Base-by-base conservation (phyloP, 2,888 invertebrate species). In the Cheilosia grossa region DNA sequence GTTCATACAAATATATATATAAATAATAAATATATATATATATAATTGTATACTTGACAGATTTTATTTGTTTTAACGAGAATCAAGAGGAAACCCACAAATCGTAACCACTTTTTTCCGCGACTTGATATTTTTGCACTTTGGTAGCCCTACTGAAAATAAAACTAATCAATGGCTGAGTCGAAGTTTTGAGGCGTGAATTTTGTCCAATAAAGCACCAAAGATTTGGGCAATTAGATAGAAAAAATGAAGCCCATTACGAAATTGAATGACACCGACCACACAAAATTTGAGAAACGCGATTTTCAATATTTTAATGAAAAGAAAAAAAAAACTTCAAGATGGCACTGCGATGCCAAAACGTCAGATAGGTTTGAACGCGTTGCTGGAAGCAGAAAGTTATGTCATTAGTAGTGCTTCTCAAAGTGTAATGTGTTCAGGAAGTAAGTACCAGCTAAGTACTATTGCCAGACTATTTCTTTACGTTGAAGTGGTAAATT, bases 1-100 rank as follows among this genome's bases (percentile, higher is more conserved):
- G 64, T 64, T 70, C 49, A 85, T 85, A 85, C 85, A 85, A 85
- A 81, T 81, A 81, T 85, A 85, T 85, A 85, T 85, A 85, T 85
- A 85, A 81, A 21, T 81, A n/a, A 81, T 85, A 85, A 81, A 21
- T 81, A n/a, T 77, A 85, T 85, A 81, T 85, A 85, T 85, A 85
- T 85, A 85, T 75, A 85, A 72, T 70, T 85, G 85, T 85, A 85
- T 61, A 61, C 37, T 51, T 17, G 40, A 44, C 15, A 64, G 33
- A 27, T 17, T 54, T 24, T 17, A 54, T 77, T 37, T 59, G 27
- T 61, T 54, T 44, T 19, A 53, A 2, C 21, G 47, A 44, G 47
- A 42, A 74, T 54, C 56, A 42, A 40, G 27, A 49, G 21, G 61
- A 30, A 21, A 74, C 75, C 59, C 72, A 77, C 77, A 82, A 82